Percentiles rank a stretch among this genome's conserved stretches.
Evolutionary conservation across 2,888 invertebrate species (phyloP).

Genomic region (Rutpela maculata): DNA sequence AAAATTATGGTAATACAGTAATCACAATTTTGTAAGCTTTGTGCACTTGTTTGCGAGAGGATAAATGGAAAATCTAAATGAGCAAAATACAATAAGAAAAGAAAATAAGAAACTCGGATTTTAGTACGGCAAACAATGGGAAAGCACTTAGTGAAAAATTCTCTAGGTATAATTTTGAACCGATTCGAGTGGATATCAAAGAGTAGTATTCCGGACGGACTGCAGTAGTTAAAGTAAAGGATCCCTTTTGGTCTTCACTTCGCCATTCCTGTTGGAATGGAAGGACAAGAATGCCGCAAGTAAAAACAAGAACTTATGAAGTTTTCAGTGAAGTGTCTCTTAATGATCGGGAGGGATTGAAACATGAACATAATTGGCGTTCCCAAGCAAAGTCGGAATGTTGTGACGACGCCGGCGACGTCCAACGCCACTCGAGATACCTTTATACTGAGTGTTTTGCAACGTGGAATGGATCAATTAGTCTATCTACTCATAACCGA

Average conservation of each 20-base stretch:
- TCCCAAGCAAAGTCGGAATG: constrained; percentile 52
- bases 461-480: too few relatives aligned
- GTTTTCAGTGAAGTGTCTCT: constrained; percentile 60
- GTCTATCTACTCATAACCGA: too few relatives aligned
- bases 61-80: constrained; percentile 9
- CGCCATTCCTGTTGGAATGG: constrained; percentile 1
- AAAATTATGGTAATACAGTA: background rate
- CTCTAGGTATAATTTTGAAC: constrained; percentile 37
- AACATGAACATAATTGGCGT: constrained; percentile 65
- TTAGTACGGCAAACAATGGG: constrained; percentile 21
- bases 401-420: constrained; percentile 26
- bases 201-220: constrained; percentile 8
- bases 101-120: constrained; percentile 27
- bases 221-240: constrained; percentile 26
- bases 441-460: background rate
- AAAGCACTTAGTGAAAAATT: constrained; percentile 32
- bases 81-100: constrained; percentile 22
- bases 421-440: constrained; percentile 1
- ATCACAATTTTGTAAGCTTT: too few relatives aligned
- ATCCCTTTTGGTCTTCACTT: constrained; percentile 24
- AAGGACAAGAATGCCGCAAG: constrained; percentile 44
- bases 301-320: constrained; percentile 55
- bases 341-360: constrained; percentile 64
- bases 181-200: constrained; percentile 35
- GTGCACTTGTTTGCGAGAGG: too few relatives aligned